A percentile compares a stretch with the other conserved stretches of the same genome.
These are phyloP conservation scores for Rhea pennata DNA, from an alignment of 2,113 vertebrate genomes.

Conservation along the genomic window DNA sequence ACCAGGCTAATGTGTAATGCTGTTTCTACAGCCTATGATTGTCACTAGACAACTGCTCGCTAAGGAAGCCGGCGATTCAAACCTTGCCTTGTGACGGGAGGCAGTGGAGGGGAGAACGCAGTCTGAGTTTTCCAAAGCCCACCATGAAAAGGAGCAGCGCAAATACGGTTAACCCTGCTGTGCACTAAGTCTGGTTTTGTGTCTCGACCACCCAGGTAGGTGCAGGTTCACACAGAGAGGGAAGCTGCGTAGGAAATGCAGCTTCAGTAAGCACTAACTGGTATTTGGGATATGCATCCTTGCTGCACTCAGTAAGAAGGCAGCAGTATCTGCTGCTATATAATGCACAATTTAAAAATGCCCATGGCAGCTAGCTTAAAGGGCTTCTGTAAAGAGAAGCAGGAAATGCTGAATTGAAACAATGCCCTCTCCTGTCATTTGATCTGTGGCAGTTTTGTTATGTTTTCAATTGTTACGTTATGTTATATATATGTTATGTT, in stretches of 20 bases:
- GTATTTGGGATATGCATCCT: neutral
- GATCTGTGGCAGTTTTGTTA: neutral
- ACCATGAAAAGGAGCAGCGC: neutral
- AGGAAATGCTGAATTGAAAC: neutral
- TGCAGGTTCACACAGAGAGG: neutral
- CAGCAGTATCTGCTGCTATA: neutral
- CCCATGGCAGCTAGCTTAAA: neutral
- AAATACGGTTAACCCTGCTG: neutral
- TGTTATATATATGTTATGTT: neutral
- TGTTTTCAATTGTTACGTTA: neutral
- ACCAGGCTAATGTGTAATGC: rapidly evolving
- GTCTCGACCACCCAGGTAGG: neutral
- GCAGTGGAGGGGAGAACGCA: neutral
- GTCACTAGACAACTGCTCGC: neutral
- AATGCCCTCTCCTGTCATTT: neutral
- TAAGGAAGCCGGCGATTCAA: rapidly evolving
- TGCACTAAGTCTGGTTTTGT: neutral
- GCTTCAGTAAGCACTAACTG: neutral
- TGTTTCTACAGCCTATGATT: neutral
- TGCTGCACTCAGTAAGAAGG: neutral
- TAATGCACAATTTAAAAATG: neutral
- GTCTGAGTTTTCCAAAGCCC: neutral
- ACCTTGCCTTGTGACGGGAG: neutral
- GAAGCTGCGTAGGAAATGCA: neutral
- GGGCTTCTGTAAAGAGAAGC: neutral